Evolutionary conservation across 2,797 vertebrate genomes (phyloP), one percentile per base, ranked within the genome.

Genomic region (Rhynchotus rufescens): DNA sequence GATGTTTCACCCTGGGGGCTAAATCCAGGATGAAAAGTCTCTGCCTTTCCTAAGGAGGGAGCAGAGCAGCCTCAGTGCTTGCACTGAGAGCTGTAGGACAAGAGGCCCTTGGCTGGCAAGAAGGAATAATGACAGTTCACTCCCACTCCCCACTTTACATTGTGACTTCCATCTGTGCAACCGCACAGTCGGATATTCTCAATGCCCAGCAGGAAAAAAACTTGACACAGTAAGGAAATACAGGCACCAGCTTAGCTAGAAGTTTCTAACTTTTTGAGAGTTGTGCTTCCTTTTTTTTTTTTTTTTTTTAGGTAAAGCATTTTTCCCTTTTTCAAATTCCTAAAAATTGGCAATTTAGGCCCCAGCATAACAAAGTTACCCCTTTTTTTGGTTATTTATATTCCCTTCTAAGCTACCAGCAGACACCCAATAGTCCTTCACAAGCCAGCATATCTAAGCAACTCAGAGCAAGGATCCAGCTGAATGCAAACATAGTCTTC

Each of bases 161-260:
- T 86, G 28, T 45, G 16, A 8, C 20, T 81, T 79, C 30, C 64
- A 54, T 64, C 64, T 71, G 15, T 71, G 32, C 45, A 71, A 23
- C 23, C 12, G 56, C 28, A 79, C 32, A 60, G 34, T 71, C 13
- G 60, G 10, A 3, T 69, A 34, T 7, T 84, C 34, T 82, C 86
- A 34, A 61, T 0, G 64, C 34, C 22, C 17, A 68, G 10, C 8
- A 64, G 69, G 26, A 7, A 45, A 42, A 42, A 42, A 40, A 6
- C 28, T 64, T 73, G 14, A 59, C 22, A 22, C 3, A 7, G 6
- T 32, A 20, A 60, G 9, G 3, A 40, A 14, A 14, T 30, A 12
- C 7, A 9, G 54, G 14, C 3, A 38, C 10, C 0, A 0, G 30
- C 13, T 64, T 83, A 14, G 2, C 6, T 49, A 5, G 6, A 72